Evolutionary conservation across 2,888 invertebrate species (phyloP).

Genomic region (Orchestes rusci): DNA sequence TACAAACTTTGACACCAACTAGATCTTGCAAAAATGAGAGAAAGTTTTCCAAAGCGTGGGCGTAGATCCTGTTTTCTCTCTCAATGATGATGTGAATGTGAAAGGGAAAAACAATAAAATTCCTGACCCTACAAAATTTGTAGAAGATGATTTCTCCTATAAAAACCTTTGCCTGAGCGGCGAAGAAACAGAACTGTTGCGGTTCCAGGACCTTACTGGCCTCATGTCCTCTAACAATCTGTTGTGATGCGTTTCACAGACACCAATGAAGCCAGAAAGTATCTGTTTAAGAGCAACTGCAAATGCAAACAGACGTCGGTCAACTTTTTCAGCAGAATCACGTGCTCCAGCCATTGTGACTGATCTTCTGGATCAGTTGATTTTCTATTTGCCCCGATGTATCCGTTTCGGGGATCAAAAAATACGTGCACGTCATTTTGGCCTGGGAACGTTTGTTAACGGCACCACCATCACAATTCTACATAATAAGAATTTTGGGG

Average conservation of each 20-base stretch:
- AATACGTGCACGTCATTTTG: constrained; percentile 67
- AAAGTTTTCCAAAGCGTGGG: no score
- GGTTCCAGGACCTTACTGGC: constrained; percentile 85
- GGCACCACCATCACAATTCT: constrained; percentile 73
- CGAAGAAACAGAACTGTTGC: constrained; percentile 85
- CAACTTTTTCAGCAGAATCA: constrained; percentile 71
- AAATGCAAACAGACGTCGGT: constrained; percentile 81
- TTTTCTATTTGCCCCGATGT: constrained; percentile 51
- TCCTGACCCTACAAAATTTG: no score
- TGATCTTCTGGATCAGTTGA: constrained; percentile 66
- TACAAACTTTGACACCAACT: no score
- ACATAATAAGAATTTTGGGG: constrained; percentile 63
- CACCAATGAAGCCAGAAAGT: constrained; percentile 95
- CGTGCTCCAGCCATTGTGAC: constrained; percentile 74
- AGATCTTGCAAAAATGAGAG: no score
- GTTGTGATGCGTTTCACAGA: constrained; percentile 80
- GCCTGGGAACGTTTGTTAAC: constrained; percentile 79
- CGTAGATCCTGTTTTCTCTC: no score
- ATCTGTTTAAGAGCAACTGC: constrained; percentile 85
- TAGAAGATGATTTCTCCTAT: constrained; percentile 39
- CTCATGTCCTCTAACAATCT: constrained; percentile 65
- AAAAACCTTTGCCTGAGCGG: constrained; percentile 54
- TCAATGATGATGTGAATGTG: no score
- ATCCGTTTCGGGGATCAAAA: constrained; percentile 54
- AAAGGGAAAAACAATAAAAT: no score